Evolutionary conservation across 2,888 invertebrate genomes (phyloP).

Genomic region (Furcula furcula): DNA sequence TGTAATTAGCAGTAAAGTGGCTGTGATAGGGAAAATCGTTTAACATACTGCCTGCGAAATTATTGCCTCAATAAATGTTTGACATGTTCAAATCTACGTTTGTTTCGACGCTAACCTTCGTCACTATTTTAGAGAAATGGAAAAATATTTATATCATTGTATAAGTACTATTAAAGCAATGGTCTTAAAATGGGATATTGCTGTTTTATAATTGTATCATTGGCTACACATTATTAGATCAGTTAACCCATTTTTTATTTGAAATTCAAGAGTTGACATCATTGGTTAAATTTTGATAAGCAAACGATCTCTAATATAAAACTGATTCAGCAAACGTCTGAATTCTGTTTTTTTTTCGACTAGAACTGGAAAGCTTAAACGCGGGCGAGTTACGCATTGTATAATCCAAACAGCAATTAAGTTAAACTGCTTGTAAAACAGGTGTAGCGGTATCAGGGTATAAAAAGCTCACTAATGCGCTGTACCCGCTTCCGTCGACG

Average conservation of each 20-base stretch:
- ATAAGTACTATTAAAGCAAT: no score
- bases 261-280: no score
- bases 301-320: no score
- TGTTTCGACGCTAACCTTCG: no score
- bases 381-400: background rate
- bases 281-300: no score
- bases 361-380: background rate
- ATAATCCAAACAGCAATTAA: slow-evolving; percentile 17
- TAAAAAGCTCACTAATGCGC: slow-evolving; percentile 23
- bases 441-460: slow-evolving; percentile 11
- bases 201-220: no score
- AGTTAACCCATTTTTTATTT: no score
- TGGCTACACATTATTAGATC: no score
- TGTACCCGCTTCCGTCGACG: slow-evolving; percentile 29
- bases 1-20: background rate
- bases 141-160: no score
- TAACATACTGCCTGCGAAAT: background rate
- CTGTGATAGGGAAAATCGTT: background rate
- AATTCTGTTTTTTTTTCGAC: background rate
- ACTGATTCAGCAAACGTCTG: background rate
- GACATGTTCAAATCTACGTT: background rate
- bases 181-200: no score
- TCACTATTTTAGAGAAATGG: no score
- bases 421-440: slow-evolving; percentile 23
- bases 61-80: background rate